Evolutionary conservation across 2,113 vertebrate species (phyloP).

Genomic region (Ahaetulla prasina): DNA sequence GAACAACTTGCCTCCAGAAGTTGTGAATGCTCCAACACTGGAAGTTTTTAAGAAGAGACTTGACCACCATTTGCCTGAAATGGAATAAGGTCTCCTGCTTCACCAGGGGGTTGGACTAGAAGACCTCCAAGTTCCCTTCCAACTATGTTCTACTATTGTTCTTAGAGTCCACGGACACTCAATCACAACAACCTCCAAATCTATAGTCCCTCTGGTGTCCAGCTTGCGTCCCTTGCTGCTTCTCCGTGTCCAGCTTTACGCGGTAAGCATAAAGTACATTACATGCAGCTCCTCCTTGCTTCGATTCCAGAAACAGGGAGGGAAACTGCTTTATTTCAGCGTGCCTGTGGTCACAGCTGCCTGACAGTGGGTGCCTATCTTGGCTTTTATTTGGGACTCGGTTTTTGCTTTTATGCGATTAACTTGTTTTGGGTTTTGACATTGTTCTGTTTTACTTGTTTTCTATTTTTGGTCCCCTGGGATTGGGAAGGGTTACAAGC

Average conservation of each 20-base stretch:
- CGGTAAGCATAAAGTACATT: neutral
- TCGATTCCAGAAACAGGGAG: neutral
- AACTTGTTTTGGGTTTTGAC: neutral
- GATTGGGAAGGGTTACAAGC: neutral
- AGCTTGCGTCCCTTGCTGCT: neutral
- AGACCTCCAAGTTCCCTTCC: neutral
- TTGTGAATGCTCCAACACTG: no score
- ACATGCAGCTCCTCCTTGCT: neutral
- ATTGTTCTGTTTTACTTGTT: neutral
- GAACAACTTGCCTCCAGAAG: no score
- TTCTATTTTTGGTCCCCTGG: neutral
- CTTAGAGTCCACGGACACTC: no score
- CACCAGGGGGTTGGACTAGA: neutral
- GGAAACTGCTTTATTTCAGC: neutral
- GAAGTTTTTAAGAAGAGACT: no score
- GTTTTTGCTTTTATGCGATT: neutral
- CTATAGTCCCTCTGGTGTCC: neutral
- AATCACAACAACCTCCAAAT: no score
- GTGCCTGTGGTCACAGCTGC: neutral
- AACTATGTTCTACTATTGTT: neutral
- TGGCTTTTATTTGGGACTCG: neutral
- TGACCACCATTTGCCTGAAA: no score
- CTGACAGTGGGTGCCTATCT: neutral
- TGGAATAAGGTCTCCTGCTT: no score
- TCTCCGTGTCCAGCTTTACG: neutral